Percentiles rank a stretch among this genome's conserved stretches.
phyloP scores from a whole-genome alignment of 2,797 vertebrate genomes.

The Brachyalestes nurse region DNA sequence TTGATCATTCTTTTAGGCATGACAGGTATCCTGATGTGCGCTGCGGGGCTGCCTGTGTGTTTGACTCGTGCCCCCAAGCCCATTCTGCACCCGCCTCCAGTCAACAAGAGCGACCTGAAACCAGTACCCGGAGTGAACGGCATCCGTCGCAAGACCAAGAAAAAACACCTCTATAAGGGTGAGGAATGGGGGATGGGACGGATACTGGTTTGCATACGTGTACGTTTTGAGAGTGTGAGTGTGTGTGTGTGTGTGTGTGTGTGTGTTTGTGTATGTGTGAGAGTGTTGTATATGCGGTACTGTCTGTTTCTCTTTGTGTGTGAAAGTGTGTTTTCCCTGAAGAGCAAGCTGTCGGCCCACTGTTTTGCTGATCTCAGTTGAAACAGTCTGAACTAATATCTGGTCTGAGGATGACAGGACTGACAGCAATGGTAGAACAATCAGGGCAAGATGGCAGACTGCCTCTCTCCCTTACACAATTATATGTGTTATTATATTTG shows the following conservation, averaged over 20 bases:
- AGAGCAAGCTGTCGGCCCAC: constrained; percentile 58
- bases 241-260: constrained; percentile 66
- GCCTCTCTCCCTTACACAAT: constrained; percentile 42
- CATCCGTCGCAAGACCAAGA: constrained; percentile 95
- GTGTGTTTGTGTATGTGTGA: background rate
- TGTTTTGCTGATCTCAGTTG: constrained; percentile 40
- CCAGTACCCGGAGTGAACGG: constrained; percentile 91
- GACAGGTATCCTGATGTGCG: constrained; percentile 96
- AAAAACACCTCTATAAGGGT: constrained; percentile 95
- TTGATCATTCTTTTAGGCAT: constrained; percentile 80
- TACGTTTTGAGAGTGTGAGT: background rate
- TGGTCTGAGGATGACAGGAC: constrained; percentile 5
- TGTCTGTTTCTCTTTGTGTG: constrained; percentile 51
- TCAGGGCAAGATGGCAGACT: constrained; percentile 3
- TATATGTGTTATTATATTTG: no score
- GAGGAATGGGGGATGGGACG: constrained; percentile 24
- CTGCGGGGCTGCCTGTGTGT: constrained; percentile 92
- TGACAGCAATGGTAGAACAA: background rate
- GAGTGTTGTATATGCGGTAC: constrained; percentile 45
- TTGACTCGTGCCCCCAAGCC: constrained; percentile 94
- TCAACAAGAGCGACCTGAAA: constrained; percentile 95
- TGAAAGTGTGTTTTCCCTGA: constrained; percentile 47
- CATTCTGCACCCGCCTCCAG: constrained; percentile 91
- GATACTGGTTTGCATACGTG: constrained; percentile 2
- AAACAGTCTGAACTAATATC: constrained; percentile 16